Evolutionary conservation across 2,113 vertebrate genomes (phyloP), one percentile per base, ranked within the genome.

Genomic region (Elephantulus edwardii): DNA sequence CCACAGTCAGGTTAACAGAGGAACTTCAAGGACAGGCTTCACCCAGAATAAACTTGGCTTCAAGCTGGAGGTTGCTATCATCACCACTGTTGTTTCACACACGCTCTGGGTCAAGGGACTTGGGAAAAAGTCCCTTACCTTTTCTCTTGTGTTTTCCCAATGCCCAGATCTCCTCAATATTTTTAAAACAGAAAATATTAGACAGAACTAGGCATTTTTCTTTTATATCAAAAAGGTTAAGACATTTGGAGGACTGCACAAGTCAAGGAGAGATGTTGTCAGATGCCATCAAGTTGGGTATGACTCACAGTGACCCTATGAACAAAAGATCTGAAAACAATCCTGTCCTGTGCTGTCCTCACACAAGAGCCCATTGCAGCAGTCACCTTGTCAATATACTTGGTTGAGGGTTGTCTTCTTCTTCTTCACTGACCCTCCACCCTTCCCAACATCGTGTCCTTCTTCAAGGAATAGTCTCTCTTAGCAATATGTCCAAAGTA

Each of bases 11-110:
- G 72, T 90, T 48, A 19, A 48, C 22, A 35, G 71, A 83, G 90
- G 94, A 84, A 88, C 68, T 75, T 48, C 40, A 17, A 46, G 52
- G 0, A 6, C 42, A 16, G 68, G 6, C 52, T 4, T 50, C 64
- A 22, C 54, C 76, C 58, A 19, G 54, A 68, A 38, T 2, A 83
- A 90, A 94, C 82, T 60, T 5, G 30, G 2, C 83, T 20, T 6
- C 12, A 19, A 35, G 42, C 40, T 48, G 89, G 52, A 44, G 11
- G 8, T 48, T 70, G n/a, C 6, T 35, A 2, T 8, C 17, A 60
- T 14, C 4, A 9, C 0, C 8, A 0, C 35, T 52, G 30, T 58
- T 22, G 0, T 4, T 40, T n/a, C 64, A 35, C 1, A 35, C 10
- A 64, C 50, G 76, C 6, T 24, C 26, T 0, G 74, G 22, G 42